Base-by-base conservation (phyloP, 2,888 invertebrate species). In the Volucella inanis region DNA sequence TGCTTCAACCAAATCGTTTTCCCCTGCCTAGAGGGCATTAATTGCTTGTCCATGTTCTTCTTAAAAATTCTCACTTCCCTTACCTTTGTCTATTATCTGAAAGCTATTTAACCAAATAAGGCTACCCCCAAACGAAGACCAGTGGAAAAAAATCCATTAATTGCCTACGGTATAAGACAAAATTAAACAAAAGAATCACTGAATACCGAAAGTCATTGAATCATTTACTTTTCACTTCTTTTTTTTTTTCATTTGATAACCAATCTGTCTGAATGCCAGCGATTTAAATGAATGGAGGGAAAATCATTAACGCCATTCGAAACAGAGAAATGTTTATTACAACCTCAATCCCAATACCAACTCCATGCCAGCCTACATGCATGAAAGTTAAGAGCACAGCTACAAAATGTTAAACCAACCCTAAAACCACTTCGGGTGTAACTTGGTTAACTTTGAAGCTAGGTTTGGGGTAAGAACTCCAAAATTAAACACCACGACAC, bases 401-500 rank as follows among this genome's bases (percentile, higher is more conserved):
- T 64, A 67, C 18, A 70, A 61, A 75, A 64, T 83, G 79, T 70
- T 75, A 57, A 79, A 84, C 74, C 79, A 76, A 71, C 80, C 79
- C 84, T 65, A 54, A 75, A 85, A 72, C 79, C 78, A 79, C 79
- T 83, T 38, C 38, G 57, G 64, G 77, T 70, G 70, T 77, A 77
- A 70, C 68, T 54, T 52, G 49, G 11, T 43, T 52, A 68, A 43
- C 55, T 75, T 41, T 47, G 31, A 68, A 50, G 18, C 41, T 22
- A 31, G 10, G 47, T 14, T 31, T 31, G 31, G 43, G 15, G 52
- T 50, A 70, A 52, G 64, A 55, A 76, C 65, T 84, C 6, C 70
- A 81, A 85, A 85, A 81, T 85, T 81, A 85, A 76, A 85, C 85
- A 85, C 81, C 76, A 85, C 76, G 81, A 81, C 81, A 85, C 84